phyloP scores from a whole-genome alignment of 35 echinoderm and acorn worm genomes.

The Lytechinus pictus region DNA sequence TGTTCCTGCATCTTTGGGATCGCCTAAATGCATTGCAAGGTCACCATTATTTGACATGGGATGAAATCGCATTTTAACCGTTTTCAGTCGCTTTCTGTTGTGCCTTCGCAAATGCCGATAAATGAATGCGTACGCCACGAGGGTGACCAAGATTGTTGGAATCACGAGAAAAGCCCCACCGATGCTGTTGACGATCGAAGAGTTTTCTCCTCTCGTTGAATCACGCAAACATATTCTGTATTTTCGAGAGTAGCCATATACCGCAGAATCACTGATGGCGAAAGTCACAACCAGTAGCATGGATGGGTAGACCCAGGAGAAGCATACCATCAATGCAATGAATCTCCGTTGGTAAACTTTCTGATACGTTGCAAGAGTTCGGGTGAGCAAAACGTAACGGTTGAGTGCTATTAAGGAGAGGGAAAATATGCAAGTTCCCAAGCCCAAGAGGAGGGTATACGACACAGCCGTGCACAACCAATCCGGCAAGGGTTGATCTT shows the following conservation, averaged over 20 bases:
- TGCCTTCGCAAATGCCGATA: background rate
- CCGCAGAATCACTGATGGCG: background rate
- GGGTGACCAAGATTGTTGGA: background rate
- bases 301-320: background rate
- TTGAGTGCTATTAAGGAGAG: constrained; percentile 5
- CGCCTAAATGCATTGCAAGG: background rate
- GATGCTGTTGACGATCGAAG: background rate
- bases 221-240: background rate
- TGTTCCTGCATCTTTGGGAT: background rate
- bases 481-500: background rate
- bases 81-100: background rate
- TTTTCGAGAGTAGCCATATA: background rate
- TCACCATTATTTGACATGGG: background rate
- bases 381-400: background rate
- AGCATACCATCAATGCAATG: background rate
- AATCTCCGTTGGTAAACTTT: constrained; percentile 7
- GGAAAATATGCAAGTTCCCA: background rate
- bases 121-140: background rate
- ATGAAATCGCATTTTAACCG: background rate
- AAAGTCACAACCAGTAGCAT: background rate
- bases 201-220: background rate
- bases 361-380: background rate
- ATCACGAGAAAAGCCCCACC: background rate
- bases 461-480: background rate
- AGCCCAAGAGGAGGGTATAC: background rate